phyloP scores from a whole-genome alignment of 2,797 vertebrate genomes.

The Paguma larvata region DNA sequence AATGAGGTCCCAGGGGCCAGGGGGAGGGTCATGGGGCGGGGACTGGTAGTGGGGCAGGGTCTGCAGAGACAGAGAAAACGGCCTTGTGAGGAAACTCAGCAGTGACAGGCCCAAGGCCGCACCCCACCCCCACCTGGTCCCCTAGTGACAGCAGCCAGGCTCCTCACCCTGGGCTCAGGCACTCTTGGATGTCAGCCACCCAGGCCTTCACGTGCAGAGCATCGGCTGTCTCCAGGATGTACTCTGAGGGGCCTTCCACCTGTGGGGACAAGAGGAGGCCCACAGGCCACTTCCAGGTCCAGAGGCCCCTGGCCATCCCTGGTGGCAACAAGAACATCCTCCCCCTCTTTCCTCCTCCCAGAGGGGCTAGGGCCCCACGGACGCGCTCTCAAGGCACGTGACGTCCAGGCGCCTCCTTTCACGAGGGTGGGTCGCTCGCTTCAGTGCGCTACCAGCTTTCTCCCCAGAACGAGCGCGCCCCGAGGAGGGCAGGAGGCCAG shows the following conservation, averaged over 20 bases:
- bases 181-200: constrained; percentile 95
- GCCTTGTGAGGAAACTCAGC: background rate
- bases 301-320: background rate
- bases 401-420: background rate
- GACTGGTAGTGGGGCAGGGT: constrained; percentile 76
- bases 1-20: constrained; percentile 75
- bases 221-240: constrained; percentile 94
- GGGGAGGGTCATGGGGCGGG: constrained; percentile 80
- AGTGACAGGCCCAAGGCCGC: background rate
- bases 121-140: background rate
- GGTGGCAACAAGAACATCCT: background rate
- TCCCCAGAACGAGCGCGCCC: background rate
- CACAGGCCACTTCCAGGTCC: background rate
- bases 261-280: constrained; percentile 70
- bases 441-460: background rate
- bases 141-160: background rate
- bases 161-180: constrained; percentile 93
- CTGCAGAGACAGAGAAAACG: constrained; percentile 66
- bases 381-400: background rate
- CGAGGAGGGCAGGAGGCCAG: background rate
- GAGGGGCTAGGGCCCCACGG: background rate
- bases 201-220: constrained; percentile 95
- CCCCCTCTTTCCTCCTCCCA: background rate
- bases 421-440: background rate
- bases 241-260: constrained; percentile 93